Evolutionary conservation across 1,140 invertebrate genomes (phyloP).

Genomic region (Drosophila parvula): DNA sequence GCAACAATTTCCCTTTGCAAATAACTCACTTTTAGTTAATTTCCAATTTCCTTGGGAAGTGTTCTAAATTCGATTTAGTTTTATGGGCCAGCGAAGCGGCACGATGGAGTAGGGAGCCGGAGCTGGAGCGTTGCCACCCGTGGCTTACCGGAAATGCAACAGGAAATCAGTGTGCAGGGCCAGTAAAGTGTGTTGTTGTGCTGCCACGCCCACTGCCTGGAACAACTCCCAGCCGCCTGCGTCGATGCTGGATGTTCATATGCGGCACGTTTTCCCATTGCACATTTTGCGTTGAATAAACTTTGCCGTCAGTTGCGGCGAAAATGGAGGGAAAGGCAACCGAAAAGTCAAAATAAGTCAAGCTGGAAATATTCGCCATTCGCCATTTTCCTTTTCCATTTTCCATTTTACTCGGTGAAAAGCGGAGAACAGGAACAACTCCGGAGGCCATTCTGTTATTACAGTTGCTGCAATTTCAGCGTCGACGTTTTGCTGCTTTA

Average conservation of each 20-base stretch:
- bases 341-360: constrained; percentile 75
- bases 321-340: constrained; percentile 2
- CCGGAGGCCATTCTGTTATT: constrained; percentile 77
- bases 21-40: constrained; percentile 61
- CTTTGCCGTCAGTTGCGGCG: constrained; percentile 54
- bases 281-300: constrained; percentile 79
- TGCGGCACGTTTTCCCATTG: constrained; percentile 59
- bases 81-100: constrained; percentile 35
- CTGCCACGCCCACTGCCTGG: constrained; percentile 24
- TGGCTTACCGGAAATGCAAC: constrained; percentile 66
- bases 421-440: constrained; percentile 61
- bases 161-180: constrained; percentile 73
- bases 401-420: constrained; percentile 13
- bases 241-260: constrained; percentile 4
- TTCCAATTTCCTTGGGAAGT: constrained; percentile 59
- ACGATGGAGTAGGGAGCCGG: neutral
- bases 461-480: constrained; percentile 78
- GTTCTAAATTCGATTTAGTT: constrained; percentile 65
- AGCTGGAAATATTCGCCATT: constrained; percentile 69
- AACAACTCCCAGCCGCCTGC: neutral
- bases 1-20: constrained; percentile 33
- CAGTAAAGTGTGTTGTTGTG: constrained; percentile 41
- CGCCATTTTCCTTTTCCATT: constrained; percentile 6
- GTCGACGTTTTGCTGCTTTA: constrained; percentile 65
- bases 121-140: neutral